Evolutionary conservation across 2,888 invertebrate species (phyloP), one percentile per base, ranked within the genome.

Genomic region (Anorthoa munda): DNA sequence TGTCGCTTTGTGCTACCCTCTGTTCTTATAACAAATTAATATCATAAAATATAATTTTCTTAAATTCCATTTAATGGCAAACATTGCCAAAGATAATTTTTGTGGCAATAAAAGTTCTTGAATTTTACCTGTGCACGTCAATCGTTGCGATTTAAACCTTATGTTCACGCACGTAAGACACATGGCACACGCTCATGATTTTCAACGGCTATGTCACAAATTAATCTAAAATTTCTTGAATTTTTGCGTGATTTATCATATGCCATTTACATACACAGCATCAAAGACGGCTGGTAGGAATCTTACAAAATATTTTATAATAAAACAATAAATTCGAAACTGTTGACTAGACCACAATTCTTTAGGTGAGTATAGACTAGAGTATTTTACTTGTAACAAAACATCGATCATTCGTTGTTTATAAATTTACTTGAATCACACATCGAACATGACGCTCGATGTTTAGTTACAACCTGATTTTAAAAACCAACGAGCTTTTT

Each of bases 301-400:
- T 18, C 23, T 45, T 64, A 72, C 21, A 72, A 72, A 39, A 23
- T 60, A 60, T 4, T 21, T 45, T 4, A 51, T 9, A 53, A 53
- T 39, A 51, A 48, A 51, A 46, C 18, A 46, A 23, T 31, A 15
- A 21, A 66, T 23, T 66, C 23, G 2, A 75, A 66, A 53, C 51
- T 13, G 1, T 18, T 48, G 59, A 75, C 74, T 75, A 75, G 59
- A 51, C 11, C 23, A 51, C 18, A n/a, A 21, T 39, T 46, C 39
- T 31, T 31, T 7, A 31, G 31, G 31, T 31, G 31, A 31, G 31
- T 7, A 31, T 31, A 31, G 31, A 31, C 31, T 31, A 31, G 31
- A 31, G 2, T 7, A 31, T 31, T 31, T 31, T 31, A 31, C 31
- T 31, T 31, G 31, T 31, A 31, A 39, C 39, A 39, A 9, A 39